phyloP scores from a whole-genome alignment of 2,113 vertebrate species.

The Cyanoderma ruficeps region DNA sequence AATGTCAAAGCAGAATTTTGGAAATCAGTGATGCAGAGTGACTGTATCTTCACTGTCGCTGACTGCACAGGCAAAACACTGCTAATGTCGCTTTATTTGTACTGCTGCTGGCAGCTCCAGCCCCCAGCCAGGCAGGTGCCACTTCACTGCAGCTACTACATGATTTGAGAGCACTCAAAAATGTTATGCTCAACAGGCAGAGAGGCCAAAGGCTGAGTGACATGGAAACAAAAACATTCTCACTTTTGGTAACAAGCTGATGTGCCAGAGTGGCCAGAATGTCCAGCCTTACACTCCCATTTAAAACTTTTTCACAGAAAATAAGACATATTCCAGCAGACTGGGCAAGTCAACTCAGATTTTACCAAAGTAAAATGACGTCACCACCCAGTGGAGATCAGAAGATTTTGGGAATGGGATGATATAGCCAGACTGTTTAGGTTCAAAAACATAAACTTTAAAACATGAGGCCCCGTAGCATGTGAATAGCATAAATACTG shows the following conservation, averaged over 20 bases:
- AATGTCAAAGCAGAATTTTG: background rate
- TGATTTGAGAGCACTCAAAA: background rate
- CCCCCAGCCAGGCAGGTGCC: background rate
- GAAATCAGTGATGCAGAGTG: background rate
- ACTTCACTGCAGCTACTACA: background rate
- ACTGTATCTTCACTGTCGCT: background rate
- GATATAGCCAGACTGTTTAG: background rate
- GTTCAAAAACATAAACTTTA: background rate
- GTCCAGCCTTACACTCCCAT: background rate
- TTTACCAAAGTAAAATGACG: background rate
- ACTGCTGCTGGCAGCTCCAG: background rate
- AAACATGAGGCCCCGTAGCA: background rate
- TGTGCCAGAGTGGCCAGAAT: rapidly evolving
- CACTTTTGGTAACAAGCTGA: background rate
- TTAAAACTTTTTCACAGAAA: background rate
- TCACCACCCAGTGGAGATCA: background rate
- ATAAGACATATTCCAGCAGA: background rate
- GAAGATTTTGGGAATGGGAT: background rate
- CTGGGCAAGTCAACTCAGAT: background rate
- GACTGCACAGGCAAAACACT: background rate
- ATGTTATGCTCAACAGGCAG: background rate
- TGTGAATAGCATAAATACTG: background rate
- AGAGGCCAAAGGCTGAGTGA: background rate
- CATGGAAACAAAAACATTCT: background rate
- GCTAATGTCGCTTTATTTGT: background rate